Evolutionary conservation across 2,113 vertebrate species (phyloP).

Genomic region (Trematomus loennbergii): DNA sequence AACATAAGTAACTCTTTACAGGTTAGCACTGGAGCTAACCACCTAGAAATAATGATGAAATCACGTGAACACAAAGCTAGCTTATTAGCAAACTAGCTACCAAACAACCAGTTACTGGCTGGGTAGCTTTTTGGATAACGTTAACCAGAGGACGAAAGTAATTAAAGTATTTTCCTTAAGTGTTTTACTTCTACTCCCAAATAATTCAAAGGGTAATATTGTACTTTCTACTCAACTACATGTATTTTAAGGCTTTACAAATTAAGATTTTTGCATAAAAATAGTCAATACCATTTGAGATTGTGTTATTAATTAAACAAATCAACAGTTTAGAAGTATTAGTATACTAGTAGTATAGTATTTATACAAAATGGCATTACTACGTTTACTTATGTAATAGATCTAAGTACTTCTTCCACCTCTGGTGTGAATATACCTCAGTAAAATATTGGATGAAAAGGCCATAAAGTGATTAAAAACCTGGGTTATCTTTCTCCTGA

Average conservation of each 20-base stretch:
- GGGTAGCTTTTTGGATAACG: not conserved
- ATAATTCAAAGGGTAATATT: no score
- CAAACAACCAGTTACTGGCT: not conserved
- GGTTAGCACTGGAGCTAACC: not conserved
- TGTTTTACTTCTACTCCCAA: not conserved
- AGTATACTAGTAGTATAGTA: no score
- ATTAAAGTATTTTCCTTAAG: not conserved
- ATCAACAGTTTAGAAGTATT: no score
- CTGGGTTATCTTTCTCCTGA: not conserved
- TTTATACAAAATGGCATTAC: no score
- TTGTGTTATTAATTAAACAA: no score
- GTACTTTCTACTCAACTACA: no score
- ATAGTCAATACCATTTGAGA: no score
- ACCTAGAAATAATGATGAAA: not conserved
- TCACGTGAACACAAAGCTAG: not conserved
- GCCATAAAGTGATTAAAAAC: not conserved
- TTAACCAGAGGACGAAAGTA: not conserved
- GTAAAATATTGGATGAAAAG: not conserved
- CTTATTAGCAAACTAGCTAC: not conserved
- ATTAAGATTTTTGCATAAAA: no score
- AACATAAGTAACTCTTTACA: not conserved
- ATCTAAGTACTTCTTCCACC: no score
- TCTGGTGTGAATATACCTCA: not conserved
- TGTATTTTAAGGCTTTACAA: no score
- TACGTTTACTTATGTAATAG: no score